Conservation (phyloP, 1,140 invertebrate genomes). For the Drosophila bocki region DNA sequence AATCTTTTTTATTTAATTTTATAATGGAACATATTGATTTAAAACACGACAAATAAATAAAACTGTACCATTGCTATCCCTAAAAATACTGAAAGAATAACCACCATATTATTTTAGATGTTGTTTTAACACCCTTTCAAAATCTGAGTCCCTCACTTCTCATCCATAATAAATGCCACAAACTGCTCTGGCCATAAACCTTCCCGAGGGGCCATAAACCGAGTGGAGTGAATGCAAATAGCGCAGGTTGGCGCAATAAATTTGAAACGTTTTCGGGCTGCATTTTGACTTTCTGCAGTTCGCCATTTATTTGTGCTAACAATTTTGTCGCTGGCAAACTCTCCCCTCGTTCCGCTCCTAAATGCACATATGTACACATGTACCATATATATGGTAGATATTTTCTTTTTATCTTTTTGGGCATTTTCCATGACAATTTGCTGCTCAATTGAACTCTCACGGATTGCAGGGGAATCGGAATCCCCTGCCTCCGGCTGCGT, state of each 20-base stretch:
- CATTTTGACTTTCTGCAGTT: conserved; percentile 67
- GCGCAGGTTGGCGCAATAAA: conserved; percentile 62
- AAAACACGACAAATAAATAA: not conserved
- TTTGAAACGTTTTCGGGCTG: conserved; percentile 72
- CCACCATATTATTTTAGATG: not conserved
- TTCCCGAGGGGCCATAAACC: conserved; percentile 14
- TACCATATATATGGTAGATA: not conserved
- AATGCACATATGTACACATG: conserved; percentile 3
- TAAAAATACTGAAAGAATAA: too few relatives aligned
- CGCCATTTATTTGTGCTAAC: conserved; percentile 72
- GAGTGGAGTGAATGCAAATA: conserved; percentile 55
- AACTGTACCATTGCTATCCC: too few relatives aligned
- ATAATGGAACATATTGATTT: not conserved
- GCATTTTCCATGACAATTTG: conserved; percentile 67
- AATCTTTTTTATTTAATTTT: not conserved
- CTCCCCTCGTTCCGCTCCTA: not conserved
- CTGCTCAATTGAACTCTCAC: conserved; percentile 74
- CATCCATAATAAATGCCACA: conserved; percentile 3
- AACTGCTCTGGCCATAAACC: conserved; percentile 25
- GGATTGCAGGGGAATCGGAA: conserved; percentile 39
- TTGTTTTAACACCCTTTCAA: conserved; percentile 2
- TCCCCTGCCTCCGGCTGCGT: conserved; percentile 13
- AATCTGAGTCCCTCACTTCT: not conserved
- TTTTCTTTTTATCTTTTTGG: conserved; percentile 22
- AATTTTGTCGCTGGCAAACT: conserved; percentile 52